Evolutionary conservation across 2,113 vertebrate species (phyloP).

Genomic region (Otocyon megalotis): DNA sequence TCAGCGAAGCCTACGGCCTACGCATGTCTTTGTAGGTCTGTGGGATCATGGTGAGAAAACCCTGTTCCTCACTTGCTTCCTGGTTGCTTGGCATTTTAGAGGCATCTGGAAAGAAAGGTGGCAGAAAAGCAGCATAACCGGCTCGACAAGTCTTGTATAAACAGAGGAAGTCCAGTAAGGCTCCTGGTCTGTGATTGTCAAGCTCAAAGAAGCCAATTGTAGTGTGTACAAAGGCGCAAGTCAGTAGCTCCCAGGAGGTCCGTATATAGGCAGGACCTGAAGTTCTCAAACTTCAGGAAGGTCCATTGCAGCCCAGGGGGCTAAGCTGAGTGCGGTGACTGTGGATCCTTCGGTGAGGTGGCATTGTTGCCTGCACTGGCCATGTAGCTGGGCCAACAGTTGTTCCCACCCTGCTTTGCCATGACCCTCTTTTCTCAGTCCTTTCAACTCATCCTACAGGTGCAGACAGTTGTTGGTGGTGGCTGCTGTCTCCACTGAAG

Average conservation of each 20-base stretch:
- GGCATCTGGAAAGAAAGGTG: conserved; percentile 81
- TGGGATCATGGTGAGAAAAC: conserved; percentile 68
- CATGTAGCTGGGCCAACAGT: not conserved
- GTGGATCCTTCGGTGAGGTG: not conserved
- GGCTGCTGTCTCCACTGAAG: not conserved
- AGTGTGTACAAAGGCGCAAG: conserved; percentile 44
- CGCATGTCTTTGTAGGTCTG: conserved; percentile 53
- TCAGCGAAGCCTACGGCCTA: not conserved
- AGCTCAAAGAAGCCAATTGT: conserved; percentile 64
- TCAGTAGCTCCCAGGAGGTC: not conserved
- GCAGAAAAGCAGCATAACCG: conserved; percentile 82
- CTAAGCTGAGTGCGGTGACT: not conserved
- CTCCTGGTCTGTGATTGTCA: conserved; percentile 68
- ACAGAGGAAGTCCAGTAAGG: conserved; percentile 81
- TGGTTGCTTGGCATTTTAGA: conserved; percentile 80
- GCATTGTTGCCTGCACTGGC: not conserved
- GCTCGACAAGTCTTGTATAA: conserved; percentile 84
- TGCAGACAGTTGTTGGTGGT: not conserved
- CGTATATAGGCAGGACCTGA: not conserved
- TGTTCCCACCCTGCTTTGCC: not conserved
- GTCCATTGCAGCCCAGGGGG: not conserved
- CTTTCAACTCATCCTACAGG: not conserved
- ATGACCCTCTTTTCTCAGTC: not conserved
- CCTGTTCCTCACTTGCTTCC: conserved; percentile 74
- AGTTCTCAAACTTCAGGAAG: not conserved